Base-by-base conservation (phyloP, 1,140 invertebrate genomes). In the Laodelphax striatellus region DNA sequence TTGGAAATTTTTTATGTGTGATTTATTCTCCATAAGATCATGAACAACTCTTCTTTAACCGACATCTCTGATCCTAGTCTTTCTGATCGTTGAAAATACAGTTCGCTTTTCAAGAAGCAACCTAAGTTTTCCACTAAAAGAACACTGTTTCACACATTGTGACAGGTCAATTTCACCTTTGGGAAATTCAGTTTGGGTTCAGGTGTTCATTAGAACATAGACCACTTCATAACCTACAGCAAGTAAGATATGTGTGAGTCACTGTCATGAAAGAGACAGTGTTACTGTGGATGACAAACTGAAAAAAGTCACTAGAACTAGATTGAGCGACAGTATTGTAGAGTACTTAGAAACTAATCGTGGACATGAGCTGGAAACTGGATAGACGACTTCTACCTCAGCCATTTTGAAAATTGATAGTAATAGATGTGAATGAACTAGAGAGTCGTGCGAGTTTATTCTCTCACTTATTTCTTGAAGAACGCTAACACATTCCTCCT, bases 361-460 rank as follows among this genome's bases (percentile, higher is more conserved):
- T 43, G 59, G 41, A 22, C 52, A 53, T 43, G 60, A 62, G 34
- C 62, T 67, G 11, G 62, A 52, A n/a, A 64, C 64, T n/a, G 75
- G 74, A 44, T 74, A 63, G 21, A 85, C 79, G 34, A 90, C 85
- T 71, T 91, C 87, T 17, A 92, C 88, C 77, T 92, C 88, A n/a
- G 90, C 88, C 77, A 92, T 88, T 76, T 92, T 92, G 73, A 92
- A 88, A 70, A 92, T 89, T 62, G 90, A 92, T 10, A 94, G 79
- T 13, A 92, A 78, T 38, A 89, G 82, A 73, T 93, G 88, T 19
- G 87, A 88, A 64, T 88, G 85, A 57, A 93, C 84, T 67, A 91
- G 86, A 46, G 87, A 83, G 70, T 91, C 82, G 66, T 86, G 85
- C 31, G 82, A 82, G 74, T 92, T 92, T 67, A 94, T 91, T 68